phyloP scores from a whole-genome alignment of 2,888 invertebrate genomes.

The Drosophila putrida region DNA sequence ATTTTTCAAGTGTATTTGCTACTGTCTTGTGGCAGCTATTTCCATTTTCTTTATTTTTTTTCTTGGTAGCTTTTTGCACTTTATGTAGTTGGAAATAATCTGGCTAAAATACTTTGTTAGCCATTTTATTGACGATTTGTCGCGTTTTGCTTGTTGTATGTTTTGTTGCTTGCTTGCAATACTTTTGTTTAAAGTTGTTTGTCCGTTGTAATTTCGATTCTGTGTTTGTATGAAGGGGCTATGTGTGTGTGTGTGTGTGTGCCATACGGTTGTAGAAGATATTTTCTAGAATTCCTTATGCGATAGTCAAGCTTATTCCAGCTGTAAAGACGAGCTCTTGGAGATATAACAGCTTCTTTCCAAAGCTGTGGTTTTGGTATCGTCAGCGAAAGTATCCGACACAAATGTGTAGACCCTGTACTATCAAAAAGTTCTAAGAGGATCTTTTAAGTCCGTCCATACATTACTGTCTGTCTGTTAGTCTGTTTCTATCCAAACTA shows the following conservation, averaged over 20 bases:
- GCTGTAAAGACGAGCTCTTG: background rate
- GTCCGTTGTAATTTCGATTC: slow-evolving; percentile 1
- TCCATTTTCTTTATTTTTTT: slow-evolving; percentile 4
- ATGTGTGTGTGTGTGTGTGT: background rate
- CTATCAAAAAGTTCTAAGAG: too few relatives aligned
- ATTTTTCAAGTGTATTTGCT: slow-evolving; percentile 16
- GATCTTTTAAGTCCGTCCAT: too few relatives aligned
- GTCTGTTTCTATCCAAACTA: too few relatives aligned
- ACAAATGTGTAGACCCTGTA: too few relatives aligned
- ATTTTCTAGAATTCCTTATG: background rate
- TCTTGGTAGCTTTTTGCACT: slow-evolving; percentile 18
- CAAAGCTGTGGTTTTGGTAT: too few relatives aligned
- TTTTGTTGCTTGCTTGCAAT: slow-evolving; percentile 16
- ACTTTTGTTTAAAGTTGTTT: slow-evolving; percentile 21
- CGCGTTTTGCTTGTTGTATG: slow-evolving; percentile 3
- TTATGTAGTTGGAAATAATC: slow-evolving; percentile 24
- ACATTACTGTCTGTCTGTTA: too few relatives aligned
- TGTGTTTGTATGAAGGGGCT: background rate
- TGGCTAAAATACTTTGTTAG: slow-evolving; percentile 45
- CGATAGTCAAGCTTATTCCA: background rate
- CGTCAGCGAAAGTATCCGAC: too few relatives aligned
- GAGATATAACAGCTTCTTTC: too few relatives aligned
- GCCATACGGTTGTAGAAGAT: background rate
- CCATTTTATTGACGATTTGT: slow-evolving; percentile 32
- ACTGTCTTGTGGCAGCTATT: slow-evolving; percentile 5